Percentiles rank a stretch among this genome's conserved stretches.
phyloP scores from a whole-genome alignment of 2,113 vertebrate genomes.

The Aphelocoma coerulescens region DNA sequence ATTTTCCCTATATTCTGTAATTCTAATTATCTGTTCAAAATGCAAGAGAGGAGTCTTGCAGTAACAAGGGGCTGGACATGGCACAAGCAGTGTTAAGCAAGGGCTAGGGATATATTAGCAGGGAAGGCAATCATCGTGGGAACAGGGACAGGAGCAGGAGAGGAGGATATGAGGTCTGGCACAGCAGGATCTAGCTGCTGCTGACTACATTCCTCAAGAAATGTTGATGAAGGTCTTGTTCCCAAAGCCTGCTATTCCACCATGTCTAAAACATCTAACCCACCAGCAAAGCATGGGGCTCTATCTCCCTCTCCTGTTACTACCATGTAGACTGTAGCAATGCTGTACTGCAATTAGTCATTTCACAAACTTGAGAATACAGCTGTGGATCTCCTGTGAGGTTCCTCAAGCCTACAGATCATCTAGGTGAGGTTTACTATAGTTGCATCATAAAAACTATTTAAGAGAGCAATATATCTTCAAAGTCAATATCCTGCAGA shows the following conservation, averaged over 20 bases:
- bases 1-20: neutral
- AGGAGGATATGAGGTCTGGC: neutral
- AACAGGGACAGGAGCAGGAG: neutral
- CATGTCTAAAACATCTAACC: neutral
- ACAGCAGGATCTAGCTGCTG: neutral
- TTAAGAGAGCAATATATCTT: neutral
- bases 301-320: conserved; percentile 30
- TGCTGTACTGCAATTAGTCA: neutral
- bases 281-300: neutral
- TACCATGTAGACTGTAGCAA: neutral
- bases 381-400: neutral
- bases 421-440: neutral
- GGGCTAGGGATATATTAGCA: neutral
- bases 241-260: neutral
- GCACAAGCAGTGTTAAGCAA: neutral
- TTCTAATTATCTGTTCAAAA: neutral
- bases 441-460: neutral
- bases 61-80: neutral
- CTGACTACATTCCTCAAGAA: neutral
- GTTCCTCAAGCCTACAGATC: neutral
- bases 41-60: neutral
- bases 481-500: neutral
- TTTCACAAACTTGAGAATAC: neutral
- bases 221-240: neutral
- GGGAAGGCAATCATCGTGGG: neutral